Percentiles rank a stretch among this genome's conserved stretches.
phyloP scores from a whole-genome alignment of 2,113 vertebrate species.

The Lepus timidus region DNA sequence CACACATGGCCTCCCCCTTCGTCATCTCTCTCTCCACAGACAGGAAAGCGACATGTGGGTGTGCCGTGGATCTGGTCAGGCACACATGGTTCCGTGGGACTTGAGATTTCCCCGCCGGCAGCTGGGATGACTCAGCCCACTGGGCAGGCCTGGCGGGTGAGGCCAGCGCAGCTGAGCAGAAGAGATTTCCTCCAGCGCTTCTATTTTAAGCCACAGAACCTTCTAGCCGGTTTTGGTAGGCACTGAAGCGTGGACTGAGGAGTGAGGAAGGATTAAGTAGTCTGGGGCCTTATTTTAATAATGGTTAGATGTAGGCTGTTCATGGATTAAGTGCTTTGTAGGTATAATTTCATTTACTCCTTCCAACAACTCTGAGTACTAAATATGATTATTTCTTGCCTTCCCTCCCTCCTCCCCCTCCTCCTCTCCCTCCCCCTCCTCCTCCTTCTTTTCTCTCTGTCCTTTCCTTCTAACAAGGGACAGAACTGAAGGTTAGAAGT shows the following conservation, averaged over 20 bases:
- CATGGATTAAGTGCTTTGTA: not conserved
- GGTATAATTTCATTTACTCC: slow-evolving; percentile 16
- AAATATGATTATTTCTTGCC: not conserved
- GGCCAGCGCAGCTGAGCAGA: not conserved
- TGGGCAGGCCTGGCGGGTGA: not conserved
- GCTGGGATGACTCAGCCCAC: slow-evolving; percentile 74
- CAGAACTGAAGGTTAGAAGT: not conserved
- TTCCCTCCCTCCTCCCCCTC: not conserved
- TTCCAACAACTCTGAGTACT: not conserved
- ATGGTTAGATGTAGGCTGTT: not conserved
- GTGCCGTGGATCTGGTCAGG: not conserved
- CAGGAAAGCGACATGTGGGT: slow-evolving; percentile 38
- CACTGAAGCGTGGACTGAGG: not conserved
- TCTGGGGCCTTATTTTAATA: not conserved
- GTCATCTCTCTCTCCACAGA: slow-evolving; percentile 16
- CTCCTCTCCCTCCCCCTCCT: too few species aligned
- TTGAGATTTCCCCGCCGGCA: not conserved
- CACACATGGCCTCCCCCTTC: too few species aligned
- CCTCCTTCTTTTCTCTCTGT: too few species aligned
- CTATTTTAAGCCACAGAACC: slow-evolving; percentile 68
- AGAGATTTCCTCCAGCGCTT: not conserved
- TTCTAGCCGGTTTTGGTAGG: slow-evolving; percentile 16
- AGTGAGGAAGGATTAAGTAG: not conserved
- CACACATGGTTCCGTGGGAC: not conserved
- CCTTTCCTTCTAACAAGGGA: not conserved